These are phyloP conservation scores for Drosophila prostipennis DNA, from an alignment of 2,888 invertebrate species.

Conservation along the genomic window DNA sequence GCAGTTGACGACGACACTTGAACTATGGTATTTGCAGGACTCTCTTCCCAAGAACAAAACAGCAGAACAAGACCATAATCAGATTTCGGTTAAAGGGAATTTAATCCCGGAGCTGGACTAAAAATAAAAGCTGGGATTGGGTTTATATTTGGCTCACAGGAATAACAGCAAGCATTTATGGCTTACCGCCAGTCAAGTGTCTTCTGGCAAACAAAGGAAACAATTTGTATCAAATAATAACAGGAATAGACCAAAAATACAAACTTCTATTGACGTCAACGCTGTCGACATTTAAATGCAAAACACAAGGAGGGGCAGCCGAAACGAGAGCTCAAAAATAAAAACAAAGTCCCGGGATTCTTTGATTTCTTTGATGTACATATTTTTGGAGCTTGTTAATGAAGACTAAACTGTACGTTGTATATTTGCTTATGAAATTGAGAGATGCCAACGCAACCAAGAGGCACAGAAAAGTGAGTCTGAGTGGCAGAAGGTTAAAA, in stretches of 20 bases:
- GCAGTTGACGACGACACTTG: conserved; percentile 25
- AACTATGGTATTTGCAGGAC: background rate
- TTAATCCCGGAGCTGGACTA: background rate
- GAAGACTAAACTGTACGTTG: conserved; percentile 39
- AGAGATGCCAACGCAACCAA: conserved; percentile 21
- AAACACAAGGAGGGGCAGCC: conserved; percentile 36
- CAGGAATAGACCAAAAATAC: conserved; percentile 8
- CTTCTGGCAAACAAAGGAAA: conserved; percentile 12
- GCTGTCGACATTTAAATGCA: conserved; percentile 48
- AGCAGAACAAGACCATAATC: conserved; percentile 12
- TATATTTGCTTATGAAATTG: conserved; percentile 48
- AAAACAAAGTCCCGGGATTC: conserved; percentile 14
- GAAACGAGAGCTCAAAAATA: conserved; percentile 30
- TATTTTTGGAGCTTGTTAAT: conserved; percentile 61
- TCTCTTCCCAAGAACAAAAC: background rate
- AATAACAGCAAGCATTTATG: conserved; percentile 11
- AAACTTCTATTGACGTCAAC: conserved; percentile 61
- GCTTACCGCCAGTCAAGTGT: conserved; percentile 19
- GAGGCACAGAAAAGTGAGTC: background rate
- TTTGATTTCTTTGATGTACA: conserved; percentile 61
- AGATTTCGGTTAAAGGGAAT: conserved; percentile 17
- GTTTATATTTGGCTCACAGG: conserved; percentile 28
- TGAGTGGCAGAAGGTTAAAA: conserved; percentile 3
- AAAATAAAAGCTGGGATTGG: conserved; percentile 12
- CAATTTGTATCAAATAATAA: conserved; percentile 21